phyloP scores from a whole-genome alignment of 2,888 invertebrate species.

The Meganola albula region DNA sequence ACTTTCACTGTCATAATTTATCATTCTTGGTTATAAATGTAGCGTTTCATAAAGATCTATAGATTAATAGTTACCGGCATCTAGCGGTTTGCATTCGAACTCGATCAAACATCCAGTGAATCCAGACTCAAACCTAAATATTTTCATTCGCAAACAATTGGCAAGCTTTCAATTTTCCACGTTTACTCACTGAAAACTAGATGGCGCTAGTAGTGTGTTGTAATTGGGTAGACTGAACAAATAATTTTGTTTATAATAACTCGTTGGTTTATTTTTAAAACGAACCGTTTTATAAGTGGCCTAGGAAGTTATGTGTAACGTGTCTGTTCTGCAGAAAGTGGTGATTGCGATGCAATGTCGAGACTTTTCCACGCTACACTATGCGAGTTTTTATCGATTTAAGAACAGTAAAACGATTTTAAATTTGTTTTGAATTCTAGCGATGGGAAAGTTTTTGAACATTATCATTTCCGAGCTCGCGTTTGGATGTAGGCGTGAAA shows the following conservation, averaged over 20 bases:
- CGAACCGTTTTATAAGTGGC: conserved; percentile 69
- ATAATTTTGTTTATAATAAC: conserved; percentile 53
- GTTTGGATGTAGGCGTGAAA: conserved; percentile 10
- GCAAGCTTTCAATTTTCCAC: conserved; percentile 41
- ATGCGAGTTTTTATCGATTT: conserved; percentile 37
- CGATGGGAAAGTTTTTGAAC: conserved; percentile 33
- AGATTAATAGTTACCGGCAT: conserved; percentile 24
- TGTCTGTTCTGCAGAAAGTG: conserved; percentile 43
- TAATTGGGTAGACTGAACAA: conserved; percentile 18
- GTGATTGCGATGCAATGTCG: conserved; percentile 37
- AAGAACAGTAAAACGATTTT: conserved; percentile 34
- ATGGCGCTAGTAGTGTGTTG: conserved; percentile 46
- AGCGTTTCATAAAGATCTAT: too few species aligned
- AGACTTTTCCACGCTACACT: conserved; percentile 37
- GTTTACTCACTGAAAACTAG: conserved; percentile 35
- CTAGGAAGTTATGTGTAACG: conserved; percentile 58
- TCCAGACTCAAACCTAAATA: conserved; percentile 21
- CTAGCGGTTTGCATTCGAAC: conserved; percentile 23
- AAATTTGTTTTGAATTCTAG: conserved; percentile 29
- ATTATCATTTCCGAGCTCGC: conserved; percentile 23
- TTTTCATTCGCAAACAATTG: conserved; percentile 26
- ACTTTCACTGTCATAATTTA: too few species aligned
- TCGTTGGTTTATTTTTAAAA: conserved; percentile 66
- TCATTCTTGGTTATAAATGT: too few species aligned
- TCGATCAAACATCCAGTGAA: conserved; percentile 13